These are phyloP conservation scores for Lacerta bilineata DNA, from an alignment of 2,797 vertebrate species.

Conservation along the genomic window DNA sequence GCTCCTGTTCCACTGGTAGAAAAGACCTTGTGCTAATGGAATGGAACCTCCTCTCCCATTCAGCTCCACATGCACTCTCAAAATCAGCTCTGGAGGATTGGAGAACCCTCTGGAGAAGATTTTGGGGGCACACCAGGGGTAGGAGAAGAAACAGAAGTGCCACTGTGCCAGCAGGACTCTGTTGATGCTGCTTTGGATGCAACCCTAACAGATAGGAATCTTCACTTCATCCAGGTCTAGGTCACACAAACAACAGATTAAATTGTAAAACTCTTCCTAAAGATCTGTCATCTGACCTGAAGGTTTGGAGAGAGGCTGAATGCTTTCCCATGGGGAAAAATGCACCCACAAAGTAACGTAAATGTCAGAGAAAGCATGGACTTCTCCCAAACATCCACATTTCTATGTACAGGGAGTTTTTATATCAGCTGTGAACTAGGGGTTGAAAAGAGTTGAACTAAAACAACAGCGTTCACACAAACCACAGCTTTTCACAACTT, in stretches of 20 bases:
- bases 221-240: background rate
- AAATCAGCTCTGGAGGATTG: no score
- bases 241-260: background rate
- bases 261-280: background rate
- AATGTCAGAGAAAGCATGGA: background rate
- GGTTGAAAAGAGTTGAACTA: background rate
- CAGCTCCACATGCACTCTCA: no score
- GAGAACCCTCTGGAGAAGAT: no score
- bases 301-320: background rate
- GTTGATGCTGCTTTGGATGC: no score
- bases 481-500: background rate
- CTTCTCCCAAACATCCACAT: background rate
- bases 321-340: background rate
- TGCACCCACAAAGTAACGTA: background rate
- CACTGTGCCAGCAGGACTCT: no score
- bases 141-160: no score
- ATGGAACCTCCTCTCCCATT: no score
- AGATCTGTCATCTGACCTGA: no score
- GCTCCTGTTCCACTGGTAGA: no score
- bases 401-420: background rate
- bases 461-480: background rate
- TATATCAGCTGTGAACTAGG: background rate
- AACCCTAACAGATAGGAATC: background rate
- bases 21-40: no score
- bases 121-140: no score